These are phyloP conservation scores for Acipenser transmontanus DNA, from an alignment of 2,797 vertebrate genomes.

Conservation along the genomic window DNA sequence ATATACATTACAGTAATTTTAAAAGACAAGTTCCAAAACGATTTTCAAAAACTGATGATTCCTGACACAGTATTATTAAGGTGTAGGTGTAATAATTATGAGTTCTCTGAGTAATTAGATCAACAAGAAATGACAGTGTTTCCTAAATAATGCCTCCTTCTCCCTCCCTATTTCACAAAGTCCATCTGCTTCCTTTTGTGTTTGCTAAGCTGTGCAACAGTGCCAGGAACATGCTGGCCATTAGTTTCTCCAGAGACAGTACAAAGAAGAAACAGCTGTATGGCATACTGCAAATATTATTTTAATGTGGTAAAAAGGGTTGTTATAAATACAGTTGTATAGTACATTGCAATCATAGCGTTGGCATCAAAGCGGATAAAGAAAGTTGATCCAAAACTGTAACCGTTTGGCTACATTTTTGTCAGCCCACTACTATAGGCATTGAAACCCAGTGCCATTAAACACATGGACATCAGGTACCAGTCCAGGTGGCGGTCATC, in stretches of 20 bases:
- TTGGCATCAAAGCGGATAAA: not conserved
- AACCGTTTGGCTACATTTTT: not conserved
- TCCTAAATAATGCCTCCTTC: too few species aligned
- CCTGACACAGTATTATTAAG: too few species aligned
- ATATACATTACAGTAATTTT: too few species aligned
- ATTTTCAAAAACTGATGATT: too few species aligned
- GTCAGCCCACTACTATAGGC: not conserved
- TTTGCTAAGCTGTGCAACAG: constrained; percentile 40
- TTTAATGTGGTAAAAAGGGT: not conserved
- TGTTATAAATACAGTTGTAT: not conserved
- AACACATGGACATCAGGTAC: constrained; percentile 1
- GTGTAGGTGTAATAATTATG: too few species aligned
- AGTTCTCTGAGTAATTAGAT: too few species aligned
- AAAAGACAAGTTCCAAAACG: too few species aligned
- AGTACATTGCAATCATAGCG: not conserved
- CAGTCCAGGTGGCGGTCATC: not conserved
- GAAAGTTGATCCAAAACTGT: not conserved
- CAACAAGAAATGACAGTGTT: too few species aligned
- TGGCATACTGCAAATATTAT: not conserved
- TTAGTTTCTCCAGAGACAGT: constrained; percentile 10
- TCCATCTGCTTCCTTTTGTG: constrained; percentile 57
- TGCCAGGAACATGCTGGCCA: constrained; percentile 48
- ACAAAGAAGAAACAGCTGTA: not conserved
- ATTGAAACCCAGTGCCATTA: not conserved
- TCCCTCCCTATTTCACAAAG: constrained; percentile 34